A percentile compares a stretch with the other conserved stretches of the same genome.
phyloP scores from a whole-genome alignment of 2,113 vertebrate genomes.

The Coracopsis vasa region DNA sequence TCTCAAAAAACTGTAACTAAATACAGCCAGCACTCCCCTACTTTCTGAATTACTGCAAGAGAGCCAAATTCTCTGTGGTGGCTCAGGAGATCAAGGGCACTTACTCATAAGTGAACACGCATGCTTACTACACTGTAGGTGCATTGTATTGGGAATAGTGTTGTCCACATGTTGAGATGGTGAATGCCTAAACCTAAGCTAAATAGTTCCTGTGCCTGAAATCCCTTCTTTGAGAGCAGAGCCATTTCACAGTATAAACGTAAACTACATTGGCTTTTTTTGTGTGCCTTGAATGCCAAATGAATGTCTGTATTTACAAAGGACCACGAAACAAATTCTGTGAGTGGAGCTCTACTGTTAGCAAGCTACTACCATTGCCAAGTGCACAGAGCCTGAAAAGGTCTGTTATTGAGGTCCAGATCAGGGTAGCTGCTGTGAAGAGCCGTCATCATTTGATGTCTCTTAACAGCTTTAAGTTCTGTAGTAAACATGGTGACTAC shows the following conservation, averaged over 20 bases:
- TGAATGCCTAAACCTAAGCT: neutral
- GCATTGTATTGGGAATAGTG: neutral
- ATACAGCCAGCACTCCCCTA: neutral
- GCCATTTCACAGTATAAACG: neutral
- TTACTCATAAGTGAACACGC: neutral
- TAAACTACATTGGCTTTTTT: neutral
- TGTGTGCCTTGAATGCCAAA: neutral
- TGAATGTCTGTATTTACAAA: constrained; percentile 36
- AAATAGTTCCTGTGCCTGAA: constrained; percentile 4
- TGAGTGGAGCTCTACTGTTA: neutral
- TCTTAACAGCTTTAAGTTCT: neutral
- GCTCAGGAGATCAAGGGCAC: constrained; percentile 19
- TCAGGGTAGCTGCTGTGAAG: constrained; percentile 1
- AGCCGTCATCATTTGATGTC: constrained; percentile 12
- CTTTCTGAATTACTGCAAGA: constrained; percentile 7
- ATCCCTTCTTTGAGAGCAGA: constrained; percentile 22
- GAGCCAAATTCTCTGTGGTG: constrained; percentile 32
- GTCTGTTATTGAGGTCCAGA: constrained; percentile 11
- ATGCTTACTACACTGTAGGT: constrained; percentile 8
- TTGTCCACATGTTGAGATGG: neutral
- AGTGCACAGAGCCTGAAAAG: neutral
- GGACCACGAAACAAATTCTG: neutral
- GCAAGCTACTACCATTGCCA: neutral
- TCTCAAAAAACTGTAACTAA: constrained; percentile 15
- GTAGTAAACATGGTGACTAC: neutral